Evolutionary conservation across 2,888 invertebrate species (phyloP).

Genomic region (Synanthedon vespiformis): DNA sequence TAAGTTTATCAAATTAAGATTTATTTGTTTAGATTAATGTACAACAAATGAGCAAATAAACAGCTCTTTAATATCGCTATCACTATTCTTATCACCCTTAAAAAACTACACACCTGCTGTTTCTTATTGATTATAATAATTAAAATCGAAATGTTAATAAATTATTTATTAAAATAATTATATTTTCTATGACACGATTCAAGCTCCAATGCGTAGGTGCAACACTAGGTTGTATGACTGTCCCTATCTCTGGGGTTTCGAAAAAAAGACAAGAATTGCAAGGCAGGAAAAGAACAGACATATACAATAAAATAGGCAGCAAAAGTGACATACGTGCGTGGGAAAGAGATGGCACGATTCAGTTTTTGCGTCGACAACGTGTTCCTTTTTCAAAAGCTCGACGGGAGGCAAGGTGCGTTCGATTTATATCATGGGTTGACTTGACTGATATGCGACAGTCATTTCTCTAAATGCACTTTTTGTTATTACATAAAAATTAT

Average conservation of each 20-base stretch:
- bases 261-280: conserved; percentile 50
- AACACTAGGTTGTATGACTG: conserved; percentile 18
- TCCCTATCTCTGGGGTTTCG: conserved; percentile 50
- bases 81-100: no score
- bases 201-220: neutral
- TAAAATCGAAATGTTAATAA: no score
- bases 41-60: no score
- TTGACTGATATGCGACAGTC: conserved; percentile 49
- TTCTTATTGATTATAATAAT: no score
- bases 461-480: neutral
- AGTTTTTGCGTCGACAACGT: conserved; percentile 35
- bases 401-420: conserved; percentile 65
- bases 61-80: no score
- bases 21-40: no score
- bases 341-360: conserved; percentile 23
- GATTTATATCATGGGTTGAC: conserved; percentile 53
- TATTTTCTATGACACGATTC: no score
- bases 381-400: conserved; percentile 58
- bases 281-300: conserved; percentile 31
- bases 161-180: no score
- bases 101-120: no score
- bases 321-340: conserved; percentile 11
- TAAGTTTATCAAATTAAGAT: no score
- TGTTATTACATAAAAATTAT: neutral
- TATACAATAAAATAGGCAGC: conserved; percentile 8